Evolutionary conservation across 2,888 invertebrate species (phyloP), one percentile per base, ranked within the genome.

Genomic region (Villa cingulata): DNA sequence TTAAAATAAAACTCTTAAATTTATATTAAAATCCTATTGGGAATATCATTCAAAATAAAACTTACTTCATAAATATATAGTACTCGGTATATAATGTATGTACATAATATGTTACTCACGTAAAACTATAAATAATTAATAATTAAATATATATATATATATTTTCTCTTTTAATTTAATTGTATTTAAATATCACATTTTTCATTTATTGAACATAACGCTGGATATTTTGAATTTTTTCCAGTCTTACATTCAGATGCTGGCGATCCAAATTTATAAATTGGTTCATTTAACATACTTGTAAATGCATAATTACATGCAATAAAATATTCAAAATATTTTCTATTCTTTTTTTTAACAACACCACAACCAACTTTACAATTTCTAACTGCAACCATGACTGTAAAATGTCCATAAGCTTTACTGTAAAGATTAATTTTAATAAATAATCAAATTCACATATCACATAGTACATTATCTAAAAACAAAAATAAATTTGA

Each of bases 281-380:
- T 38, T 1, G 50, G 46, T 1, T 4, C 1, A 1, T 27, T 29
- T 1, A 51, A 9, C 1, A 59, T 55, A 29, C 64, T 64, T 17
- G 56, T 60, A 18, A 52, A 50, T 10, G 63, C 60, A 53, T 64
- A 64, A 42, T 64, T 63, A 48, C 64, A 64, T 27, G 58, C 59
- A 36, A 57, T 43, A 2, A 59, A 53, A 48, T 56, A 54, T n/a
- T 52, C 54, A 48, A 54, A 56, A 1, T 42, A 0, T 0, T 47
- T 52, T 3, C 51, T 44, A 10, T 46, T 41, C 6, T 48, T 41
- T 10, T 52, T 57, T 2, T 54, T 53, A 42, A 60, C 44, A 1
- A 45, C 52, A n/a, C 23, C 44, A n/a, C 44, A 45, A 17, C 44
- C 44, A 16, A 45, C 10, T 29, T 29, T 38, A 17, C 4, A 23